Conservation (phyloP, 1,140 invertebrate genomes). For the Leptinotarsa lineolata region DNA sequence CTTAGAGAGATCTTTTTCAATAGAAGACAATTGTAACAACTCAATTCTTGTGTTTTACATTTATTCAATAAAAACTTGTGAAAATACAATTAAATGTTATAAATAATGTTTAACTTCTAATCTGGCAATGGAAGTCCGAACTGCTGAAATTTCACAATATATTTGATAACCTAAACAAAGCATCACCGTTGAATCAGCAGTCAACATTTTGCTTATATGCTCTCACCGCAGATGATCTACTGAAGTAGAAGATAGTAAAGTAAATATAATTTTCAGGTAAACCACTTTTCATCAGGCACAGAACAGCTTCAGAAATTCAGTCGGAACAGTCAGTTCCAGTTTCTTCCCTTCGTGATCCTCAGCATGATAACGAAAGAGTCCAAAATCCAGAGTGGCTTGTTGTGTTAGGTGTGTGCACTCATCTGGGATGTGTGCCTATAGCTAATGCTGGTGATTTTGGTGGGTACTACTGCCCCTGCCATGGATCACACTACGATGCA, state of each 20-base stretch:
- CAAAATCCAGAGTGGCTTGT: slow-evolving; percentile 89
- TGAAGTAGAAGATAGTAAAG: too few relatives aligned
- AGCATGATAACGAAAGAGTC: slow-evolving; percentile 81
- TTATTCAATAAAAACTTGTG: too few relatives aligned
- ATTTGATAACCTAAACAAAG: too few relatives aligned
- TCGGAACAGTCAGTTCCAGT: slow-evolving; percentile 76
- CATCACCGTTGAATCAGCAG: not conserved
- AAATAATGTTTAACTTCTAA: too few relatives aligned
- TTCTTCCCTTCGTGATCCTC: slow-evolving; percentile 80
- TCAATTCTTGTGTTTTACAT: too few relatives aligned
- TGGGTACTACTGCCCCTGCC: slow-evolving; percentile 99
- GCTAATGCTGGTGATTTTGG: slow-evolving; percentile 91
- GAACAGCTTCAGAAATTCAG: slow-evolving; percentile 80
- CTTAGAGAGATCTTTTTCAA: too few relatives aligned
- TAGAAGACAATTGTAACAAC: too few relatives aligned
- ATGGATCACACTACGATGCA: slow-evolving; percentile 98
- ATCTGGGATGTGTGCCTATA: slow-evolving; percentile 96
- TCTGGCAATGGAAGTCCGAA: too few relatives aligned
- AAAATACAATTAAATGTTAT: too few relatives aligned
- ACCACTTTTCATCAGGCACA: slow-evolving; percentile 94
- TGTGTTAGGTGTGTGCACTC: slow-evolving; percentile 96
- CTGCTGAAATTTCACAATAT: too few relatives aligned
- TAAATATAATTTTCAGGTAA: slow-evolving; percentile 60
- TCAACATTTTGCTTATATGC: too few relatives aligned
- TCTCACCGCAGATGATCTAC: too few relatives aligned